Percentiles rank a stretch among this genome's conserved stretches.
These are phyloP conservation scores for Columba livia DNA, from an alignment of 2,113 vertebrate genomes.

Conservation along the genomic window DNA sequence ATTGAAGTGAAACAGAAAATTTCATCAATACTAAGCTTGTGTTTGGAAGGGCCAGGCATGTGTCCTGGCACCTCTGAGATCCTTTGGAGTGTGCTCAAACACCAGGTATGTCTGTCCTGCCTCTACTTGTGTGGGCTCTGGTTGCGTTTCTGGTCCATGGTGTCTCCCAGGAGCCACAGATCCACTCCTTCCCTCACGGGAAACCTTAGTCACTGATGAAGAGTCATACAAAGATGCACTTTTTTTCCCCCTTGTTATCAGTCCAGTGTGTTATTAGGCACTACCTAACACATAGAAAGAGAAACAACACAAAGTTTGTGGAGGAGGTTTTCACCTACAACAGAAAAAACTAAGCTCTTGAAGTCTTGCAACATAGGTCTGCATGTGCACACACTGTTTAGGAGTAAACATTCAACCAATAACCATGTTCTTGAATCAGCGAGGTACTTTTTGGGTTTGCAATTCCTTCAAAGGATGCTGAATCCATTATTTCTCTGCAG, in stretches of 20 bases:
- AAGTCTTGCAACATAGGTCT: not conserved
- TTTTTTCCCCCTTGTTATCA: not conserved
- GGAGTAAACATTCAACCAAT: not conserved
- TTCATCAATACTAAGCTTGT: not conserved
- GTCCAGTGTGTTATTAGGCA: not conserved
- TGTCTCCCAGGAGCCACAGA: not conserved
- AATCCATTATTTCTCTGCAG: rapidly evolving
- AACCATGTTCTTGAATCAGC: not conserved
- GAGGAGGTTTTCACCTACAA: not conserved
- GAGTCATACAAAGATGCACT: not conserved
- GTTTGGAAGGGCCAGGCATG: rapidly evolving
- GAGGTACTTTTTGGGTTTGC: not conserved
- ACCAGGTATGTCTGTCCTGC: not conserved
- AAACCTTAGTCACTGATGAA: not conserved
- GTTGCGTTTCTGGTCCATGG: not conserved
- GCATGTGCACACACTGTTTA: rapidly evolving
- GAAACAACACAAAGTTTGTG: not conserved
- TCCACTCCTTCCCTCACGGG: not conserved
- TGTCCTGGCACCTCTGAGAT: not conserved
- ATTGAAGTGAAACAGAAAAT: not conserved
- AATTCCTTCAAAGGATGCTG: not conserved
- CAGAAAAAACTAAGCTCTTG: not conserved
- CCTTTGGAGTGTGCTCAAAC: not conserved
- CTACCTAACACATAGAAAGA: not conserved
- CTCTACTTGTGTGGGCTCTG: rapidly evolving